Base-by-base conservation (phyloP, 2,113 vertebrate genomes). In the Maccullochella peelii region DNA sequence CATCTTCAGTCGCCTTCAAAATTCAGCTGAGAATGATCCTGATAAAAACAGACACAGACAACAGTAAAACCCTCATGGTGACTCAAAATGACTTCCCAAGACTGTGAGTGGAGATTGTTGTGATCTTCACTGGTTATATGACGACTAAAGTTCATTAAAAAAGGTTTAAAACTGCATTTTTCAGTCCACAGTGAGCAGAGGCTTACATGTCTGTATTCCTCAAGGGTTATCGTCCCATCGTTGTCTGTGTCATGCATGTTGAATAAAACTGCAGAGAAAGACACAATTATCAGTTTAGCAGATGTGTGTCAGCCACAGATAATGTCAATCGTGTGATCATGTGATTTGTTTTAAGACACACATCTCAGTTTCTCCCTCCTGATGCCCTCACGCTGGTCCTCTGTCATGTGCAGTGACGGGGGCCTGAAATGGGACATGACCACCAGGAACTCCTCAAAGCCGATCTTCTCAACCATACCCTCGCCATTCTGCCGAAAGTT, bases 161-260 rank as follows among this genome's bases (percentile, higher is more conserved):
- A 49, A 38, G 27, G 0, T 50, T 21, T 65, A 30, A 58, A 59
- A 15, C 15, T 49, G 68, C 21, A 40, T 14, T 52, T 12, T 30
- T 44, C 21, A 27, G 10, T 10, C 18, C 27, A 20, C 4, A 57
- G 61, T 23, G 23, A 70, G 20, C 25, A 11, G 47, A 78, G 75
- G 77, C 49, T 96, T 97, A 99, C 98, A 79, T 98, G 97, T 97
- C 97, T 95, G 92, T 99, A 99, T 69, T 99, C 98, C 81, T 98
- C 96, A 86, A 99, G 95, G 0, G 97, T 98, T 93, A 99, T 99
- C 68, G 96, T 97, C 61, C 98, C 98, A 0, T 99, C 97, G 1
- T 96, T 97, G 95, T 99, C 97, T 0, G 97, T 96, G 93, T 99
- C 98, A 0, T 99, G 98, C 98, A 99, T 99, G 91, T 98, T 97